Conservation (phyloP, 2,888 invertebrate genomes). For the Hybos culiciformis region DNA sequence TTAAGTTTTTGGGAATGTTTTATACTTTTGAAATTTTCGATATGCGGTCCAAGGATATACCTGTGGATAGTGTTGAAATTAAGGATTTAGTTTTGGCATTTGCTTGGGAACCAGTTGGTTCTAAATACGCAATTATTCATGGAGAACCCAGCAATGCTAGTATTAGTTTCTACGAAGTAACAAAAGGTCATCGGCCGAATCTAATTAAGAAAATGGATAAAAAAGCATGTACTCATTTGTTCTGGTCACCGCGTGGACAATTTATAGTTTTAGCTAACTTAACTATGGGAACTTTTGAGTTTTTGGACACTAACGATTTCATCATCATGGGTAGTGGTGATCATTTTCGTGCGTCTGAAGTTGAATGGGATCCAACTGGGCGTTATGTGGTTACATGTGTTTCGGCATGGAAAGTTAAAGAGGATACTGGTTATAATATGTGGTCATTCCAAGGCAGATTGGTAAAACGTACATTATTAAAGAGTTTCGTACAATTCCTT, state of each 20-base stretch:
- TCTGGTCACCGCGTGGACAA: slow-evolving; percentile 94
- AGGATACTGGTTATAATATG: slow-evolving; percentile 85
- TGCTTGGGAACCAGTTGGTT: slow-evolving; percentile 96
- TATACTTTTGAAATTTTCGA: slow-evolving; percentile 99
- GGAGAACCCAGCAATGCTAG: slow-evolving; percentile 69
- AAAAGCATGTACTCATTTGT: slow-evolving; percentile 78
- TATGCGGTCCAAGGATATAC: slow-evolving; percentile 93
- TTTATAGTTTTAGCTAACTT: slow-evolving; percentile 89
- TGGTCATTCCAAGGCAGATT: slow-evolving; percentile 92
- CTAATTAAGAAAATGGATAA: slow-evolving; percentile 79
- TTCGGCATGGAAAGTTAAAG: slow-evolving; percentile 91
- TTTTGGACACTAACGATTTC: slow-evolving; percentile 90
- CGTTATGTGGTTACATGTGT: slow-evolving; percentile 92
- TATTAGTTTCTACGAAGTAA: slow-evolving; percentile 87
- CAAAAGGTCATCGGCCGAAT: slow-evolving; percentile 78
- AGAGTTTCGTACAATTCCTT: slow-evolving; percentile 84
- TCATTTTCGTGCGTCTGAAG: slow-evolving; percentile 85
- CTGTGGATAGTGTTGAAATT: slow-evolving; percentile 93
- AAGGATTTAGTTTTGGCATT: slow-evolving; percentile 88
- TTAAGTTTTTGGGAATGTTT: slow-evolving; percentile 92
- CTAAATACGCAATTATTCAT: slow-evolving; percentile 92
- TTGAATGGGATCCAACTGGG: slow-evolving; percentile 99
- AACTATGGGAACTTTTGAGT: slow-evolving; percentile 80
- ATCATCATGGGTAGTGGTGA: slow-evolving; percentile 88
- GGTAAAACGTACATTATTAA: slow-evolving; percentile 65